phyloP scores from a whole-genome alignment of 2,113 vertebrate species.

The Scalopus aquaticus region DNA sequence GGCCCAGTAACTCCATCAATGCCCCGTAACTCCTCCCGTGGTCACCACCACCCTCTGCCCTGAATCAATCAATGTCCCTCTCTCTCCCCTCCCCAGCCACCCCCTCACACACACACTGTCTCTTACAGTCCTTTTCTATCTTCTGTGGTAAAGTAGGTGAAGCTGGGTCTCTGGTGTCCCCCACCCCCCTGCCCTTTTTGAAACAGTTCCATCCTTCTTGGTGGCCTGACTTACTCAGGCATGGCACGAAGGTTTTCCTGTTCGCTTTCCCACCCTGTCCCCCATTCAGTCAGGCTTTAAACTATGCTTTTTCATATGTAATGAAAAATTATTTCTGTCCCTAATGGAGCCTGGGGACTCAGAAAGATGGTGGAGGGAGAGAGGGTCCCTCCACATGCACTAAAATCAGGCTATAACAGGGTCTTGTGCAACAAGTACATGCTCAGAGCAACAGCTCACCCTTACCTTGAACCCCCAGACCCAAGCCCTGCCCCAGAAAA shows the following conservation, averaged over 20 bases:
- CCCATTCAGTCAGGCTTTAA: neutral
- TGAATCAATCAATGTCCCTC: neutral
- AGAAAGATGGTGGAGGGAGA: neutral
- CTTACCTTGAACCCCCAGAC: fast-evolving
- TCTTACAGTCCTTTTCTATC: no score
- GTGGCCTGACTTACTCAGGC: neutral
- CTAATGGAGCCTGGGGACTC: neutral
- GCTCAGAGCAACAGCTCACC: neutral
- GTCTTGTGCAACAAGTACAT: neutral
- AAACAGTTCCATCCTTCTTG: neutral
- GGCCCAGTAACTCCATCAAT: no score
- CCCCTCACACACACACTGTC: no score
- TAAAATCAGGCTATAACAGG: neutral
- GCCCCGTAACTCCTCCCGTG: neutral
- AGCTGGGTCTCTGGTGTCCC: neutral
- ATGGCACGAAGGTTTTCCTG: neutral
- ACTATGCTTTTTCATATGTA: neutral
- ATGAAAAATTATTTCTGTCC: neutral
- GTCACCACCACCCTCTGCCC: neutral
- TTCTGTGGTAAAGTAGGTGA: fast-evolving
- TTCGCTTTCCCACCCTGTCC: neutral
- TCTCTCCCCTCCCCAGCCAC: no score
- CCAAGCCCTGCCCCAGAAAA: neutral
- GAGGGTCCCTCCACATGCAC: fast-evolving
- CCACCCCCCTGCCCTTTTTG: no score